Base-by-base conservation (phyloP, 2,888 invertebrate species). In the Cylloceria caligata region DNA sequence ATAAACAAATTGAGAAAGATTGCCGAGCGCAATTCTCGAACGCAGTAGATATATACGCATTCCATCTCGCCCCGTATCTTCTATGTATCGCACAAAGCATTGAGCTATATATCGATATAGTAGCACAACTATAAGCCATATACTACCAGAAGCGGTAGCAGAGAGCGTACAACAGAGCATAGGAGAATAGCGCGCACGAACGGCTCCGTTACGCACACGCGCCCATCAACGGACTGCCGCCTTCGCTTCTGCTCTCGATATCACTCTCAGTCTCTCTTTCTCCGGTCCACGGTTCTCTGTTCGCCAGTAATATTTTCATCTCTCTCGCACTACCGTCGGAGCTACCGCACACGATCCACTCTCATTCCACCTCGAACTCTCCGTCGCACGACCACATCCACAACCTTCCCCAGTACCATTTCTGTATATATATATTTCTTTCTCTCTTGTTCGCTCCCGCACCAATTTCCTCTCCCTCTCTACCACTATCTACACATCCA, bases 171-270 rank as follows among this genome's bases (percentile, higher is more conserved):
- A 34, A 57, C 76, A 62, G 39, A 49, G 64, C 77, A 73, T 36
- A 68, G 73, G 16, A 64, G 69, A 77, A 82, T 78, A 74, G 81
- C 73, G 79, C 83, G 84, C 85, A 86, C 78, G 82, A 84, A 84
- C 76, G 57, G 80, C 64, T 77, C 82, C 77, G 84, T 80, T 80
- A 80, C 83, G 82, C 85, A 85, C 85, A 85, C 85, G 87, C 84
- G 83, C 69, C 80, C 82, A 74, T 82, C 73, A 77, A 73, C 81
- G 77, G 76, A 73, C 80, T 80, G 83, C 83, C 84, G 84, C 83
- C 83, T 80, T 79, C 83, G 80, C 71, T 64, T 57, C 72, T 81
- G 81, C 74, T 79, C 78, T 69, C 78, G 74, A 82, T 82, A 82
- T 65, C 34, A 65, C 57, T 47, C 57, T 60, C 52, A 34, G 55